Conservation (phyloP, 2,797 vertebrate species). For the Artibeus jamaicensis region DNA sequence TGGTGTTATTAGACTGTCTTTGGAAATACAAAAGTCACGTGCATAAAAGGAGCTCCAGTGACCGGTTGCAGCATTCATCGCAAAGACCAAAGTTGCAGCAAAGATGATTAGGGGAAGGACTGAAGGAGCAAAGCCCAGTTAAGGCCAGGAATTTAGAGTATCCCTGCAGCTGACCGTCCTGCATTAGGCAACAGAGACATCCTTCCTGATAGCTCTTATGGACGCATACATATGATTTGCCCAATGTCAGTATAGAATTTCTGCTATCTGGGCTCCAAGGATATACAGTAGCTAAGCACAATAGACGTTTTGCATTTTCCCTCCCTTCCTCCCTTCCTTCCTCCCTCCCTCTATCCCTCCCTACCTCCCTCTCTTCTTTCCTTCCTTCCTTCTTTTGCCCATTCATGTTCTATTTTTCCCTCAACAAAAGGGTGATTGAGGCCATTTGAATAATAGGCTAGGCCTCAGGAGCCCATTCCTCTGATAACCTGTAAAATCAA, state of each 20-base stretch:
- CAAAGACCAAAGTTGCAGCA: background rate
- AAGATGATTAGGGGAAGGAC: background rate
- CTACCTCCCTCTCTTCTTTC: no score
- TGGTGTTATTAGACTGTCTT: background rate
- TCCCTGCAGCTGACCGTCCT: background rate
- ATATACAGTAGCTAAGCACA: background rate
- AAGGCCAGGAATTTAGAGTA: background rate
- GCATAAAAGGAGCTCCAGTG: background rate
- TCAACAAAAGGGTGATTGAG: background rate
- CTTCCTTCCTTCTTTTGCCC: background rate
- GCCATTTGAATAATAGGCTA: background rate
- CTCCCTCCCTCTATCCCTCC: no score
- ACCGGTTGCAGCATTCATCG: background rate
- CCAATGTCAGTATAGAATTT: background rate
- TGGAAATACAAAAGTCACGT: background rate
- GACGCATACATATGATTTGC: rapidly evolving
- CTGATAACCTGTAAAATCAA: background rate
- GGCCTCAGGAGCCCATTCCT: background rate
- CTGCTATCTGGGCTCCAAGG: background rate
- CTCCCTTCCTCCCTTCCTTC: no score
- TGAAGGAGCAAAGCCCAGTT: background rate
- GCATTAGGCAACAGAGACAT: background rate
- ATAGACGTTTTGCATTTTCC: background rate
- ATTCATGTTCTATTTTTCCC: background rate
- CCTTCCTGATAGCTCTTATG: background rate